phyloP scores from a whole-genome alignment of 2,797 vertebrate genomes.

The Chaetodon trifasciatus region DNA sequence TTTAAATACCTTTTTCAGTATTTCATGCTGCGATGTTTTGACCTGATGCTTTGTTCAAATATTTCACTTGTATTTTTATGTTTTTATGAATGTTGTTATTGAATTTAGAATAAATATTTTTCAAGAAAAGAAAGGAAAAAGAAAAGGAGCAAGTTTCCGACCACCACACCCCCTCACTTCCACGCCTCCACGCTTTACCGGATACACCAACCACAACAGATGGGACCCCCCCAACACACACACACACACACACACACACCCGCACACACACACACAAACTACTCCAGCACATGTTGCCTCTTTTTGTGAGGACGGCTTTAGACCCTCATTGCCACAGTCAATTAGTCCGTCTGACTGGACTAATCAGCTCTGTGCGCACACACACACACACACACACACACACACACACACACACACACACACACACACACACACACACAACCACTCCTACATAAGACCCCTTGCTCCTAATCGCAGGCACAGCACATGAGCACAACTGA shows the following conservation, averaged over 20 bases:
- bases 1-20: background rate
- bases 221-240: conserved; percentile 56
- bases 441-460: conserved; percentile 35
- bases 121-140: conserved; percentile 6
- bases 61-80: background rate
- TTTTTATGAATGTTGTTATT: background rate
- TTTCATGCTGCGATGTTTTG: background rate
- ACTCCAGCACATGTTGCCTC: conserved; percentile 65
- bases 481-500: conserved; percentile 21
- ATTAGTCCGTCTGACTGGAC: conserved; percentile 69
- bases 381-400: conserved; percentile 33
- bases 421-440: conserved; percentile 34
- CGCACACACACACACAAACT: conserved; percentile 40
- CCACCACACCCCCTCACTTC: conserved; percentile 29
- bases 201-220: conserved; percentile 68
- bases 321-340: conserved; percentile 69
- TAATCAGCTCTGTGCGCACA: conserved; percentile 70
- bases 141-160: conserved; percentile 35
- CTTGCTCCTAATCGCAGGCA: conserved; percentile 43
- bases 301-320: conserved; percentile 64
- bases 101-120: background rate
- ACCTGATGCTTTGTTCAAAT: background rate
- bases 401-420: conserved; percentile 48
- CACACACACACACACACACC: conserved; percentile 29
- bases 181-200: conserved; percentile 48